These are phyloP conservation scores for Tokudaia muenninki DNA, from an alignment of 2,797 vertebrate species.

Conservation along the genomic window DNA sequence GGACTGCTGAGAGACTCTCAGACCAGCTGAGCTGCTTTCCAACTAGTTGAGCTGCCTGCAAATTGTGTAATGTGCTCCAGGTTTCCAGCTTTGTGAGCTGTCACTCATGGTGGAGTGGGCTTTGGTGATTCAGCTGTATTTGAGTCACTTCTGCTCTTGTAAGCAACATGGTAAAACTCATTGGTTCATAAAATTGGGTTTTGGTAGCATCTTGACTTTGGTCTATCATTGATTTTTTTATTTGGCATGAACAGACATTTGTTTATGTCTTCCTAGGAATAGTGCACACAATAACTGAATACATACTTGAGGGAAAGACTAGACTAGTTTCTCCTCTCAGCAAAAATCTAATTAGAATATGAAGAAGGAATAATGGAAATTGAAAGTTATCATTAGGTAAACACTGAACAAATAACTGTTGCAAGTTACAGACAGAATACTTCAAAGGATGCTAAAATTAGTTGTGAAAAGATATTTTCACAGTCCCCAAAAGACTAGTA, in stretches of 20 bases:
- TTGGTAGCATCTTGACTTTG: neutral
- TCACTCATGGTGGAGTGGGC: neutral
- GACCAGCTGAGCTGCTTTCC: neutral
- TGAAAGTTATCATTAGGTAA: neutral
- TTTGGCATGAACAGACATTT: neutral
- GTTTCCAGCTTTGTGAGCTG: neutral
- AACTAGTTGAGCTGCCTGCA: neutral
- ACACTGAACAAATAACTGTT: neutral
- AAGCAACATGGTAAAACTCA: neutral
- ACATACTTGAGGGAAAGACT: neutral
- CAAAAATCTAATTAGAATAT: neutral
- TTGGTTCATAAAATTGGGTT: neutral
- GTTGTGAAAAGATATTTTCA: neutral
- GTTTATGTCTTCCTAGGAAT: neutral
- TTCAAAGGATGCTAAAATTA: neutral
- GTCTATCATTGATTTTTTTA: neutral
- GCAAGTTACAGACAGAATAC: neutral
- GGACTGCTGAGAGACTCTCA: neutral
- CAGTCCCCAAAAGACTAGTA: neutral
- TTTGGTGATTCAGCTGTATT: neutral
- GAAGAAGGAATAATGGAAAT: neutral
- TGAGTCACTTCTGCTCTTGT: neutral
- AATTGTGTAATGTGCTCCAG: neutral
- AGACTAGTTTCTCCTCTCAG: neutral
- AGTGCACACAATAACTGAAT: neutral